A percentile compares a stretch with the other conserved stretches of the same genome.
Conservation (phyloP, 2,113 vertebrate genomes). For the Nothoprocta pentlandii region DNA sequence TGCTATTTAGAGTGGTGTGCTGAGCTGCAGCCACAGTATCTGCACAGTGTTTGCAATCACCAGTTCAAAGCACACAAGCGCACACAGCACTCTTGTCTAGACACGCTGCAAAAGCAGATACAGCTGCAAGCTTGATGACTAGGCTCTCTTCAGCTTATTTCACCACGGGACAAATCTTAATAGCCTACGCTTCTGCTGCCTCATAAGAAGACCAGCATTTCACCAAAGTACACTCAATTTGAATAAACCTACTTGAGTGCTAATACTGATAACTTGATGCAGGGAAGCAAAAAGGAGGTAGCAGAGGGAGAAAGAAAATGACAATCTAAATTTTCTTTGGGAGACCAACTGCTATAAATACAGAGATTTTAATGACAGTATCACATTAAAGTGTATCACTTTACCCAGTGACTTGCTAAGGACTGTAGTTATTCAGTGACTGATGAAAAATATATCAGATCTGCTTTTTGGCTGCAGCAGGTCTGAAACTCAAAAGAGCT, state of each 20-base stretch:
- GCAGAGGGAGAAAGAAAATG: background rate
- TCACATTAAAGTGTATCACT: background rate
- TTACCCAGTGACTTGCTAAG: background rate
- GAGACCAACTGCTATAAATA: background rate
- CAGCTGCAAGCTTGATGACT: background rate
- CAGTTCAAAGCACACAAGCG: background rate
- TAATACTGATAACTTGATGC: background rate
- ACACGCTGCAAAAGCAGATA: conserved; percentile 4
- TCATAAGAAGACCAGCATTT: background rate
- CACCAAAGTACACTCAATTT: background rate
- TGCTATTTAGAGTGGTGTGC: background rate
- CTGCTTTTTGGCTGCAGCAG: background rate
- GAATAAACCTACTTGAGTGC: background rate
- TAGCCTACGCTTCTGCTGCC: background rate
- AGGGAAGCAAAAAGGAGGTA: background rate
- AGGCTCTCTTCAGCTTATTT: background rate
- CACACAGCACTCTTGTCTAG: background rate
- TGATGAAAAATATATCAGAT: background rate
- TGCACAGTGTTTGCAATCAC: background rate
- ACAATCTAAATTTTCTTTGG: background rate
- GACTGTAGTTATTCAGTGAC: background rate
- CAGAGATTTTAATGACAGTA: background rate
- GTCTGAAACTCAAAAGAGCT: background rate
- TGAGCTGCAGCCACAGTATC: background rate
- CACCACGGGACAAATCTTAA: background rate